Conservation (phyloP, 2,797 vertebrate genomes). For the Enteromius mattozi region DNA sequence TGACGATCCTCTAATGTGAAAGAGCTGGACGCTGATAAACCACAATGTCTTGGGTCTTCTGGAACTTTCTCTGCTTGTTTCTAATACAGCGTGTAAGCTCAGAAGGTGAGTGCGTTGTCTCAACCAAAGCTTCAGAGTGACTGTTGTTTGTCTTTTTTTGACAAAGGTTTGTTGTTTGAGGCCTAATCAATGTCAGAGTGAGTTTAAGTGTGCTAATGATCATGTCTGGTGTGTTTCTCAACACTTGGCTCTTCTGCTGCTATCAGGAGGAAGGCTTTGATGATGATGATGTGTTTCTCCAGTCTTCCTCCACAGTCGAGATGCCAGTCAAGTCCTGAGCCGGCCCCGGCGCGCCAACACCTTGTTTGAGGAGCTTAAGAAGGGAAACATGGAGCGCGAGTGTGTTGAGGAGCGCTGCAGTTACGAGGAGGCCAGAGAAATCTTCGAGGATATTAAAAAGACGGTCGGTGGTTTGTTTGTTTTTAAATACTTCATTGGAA, state of each 20-base stretch:
- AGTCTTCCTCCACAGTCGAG: conserved; percentile 84
- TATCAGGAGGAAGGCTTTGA: not conserved
- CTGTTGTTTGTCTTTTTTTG: not conserved
- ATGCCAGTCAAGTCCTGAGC: conserved; percentile 78
- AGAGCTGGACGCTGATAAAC: conserved; percentile 40
- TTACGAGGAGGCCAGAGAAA: conserved; percentile 90
- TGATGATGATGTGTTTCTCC: conserved; percentile 30
- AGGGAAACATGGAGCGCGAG: conserved; percentile 91
- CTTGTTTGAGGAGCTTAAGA: conserved; percentile 81
- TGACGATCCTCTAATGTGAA: conserved; percentile 49
- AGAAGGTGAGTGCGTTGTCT: conserved; percentile 57
- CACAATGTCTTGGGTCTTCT: conserved; percentile 59
- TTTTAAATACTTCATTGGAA: not conserved
- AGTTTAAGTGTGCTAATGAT: not conserved
- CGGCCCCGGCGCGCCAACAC: conserved; percentile 85
- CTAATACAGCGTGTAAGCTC: conserved; percentile 43
- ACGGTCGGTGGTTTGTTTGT: conserved; percentile 76
- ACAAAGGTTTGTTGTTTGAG: not conserved
- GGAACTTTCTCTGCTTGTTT: conserved; percentile 59
- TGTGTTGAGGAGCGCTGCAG: conserved; percentile 87
- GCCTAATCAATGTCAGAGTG: not conserved
- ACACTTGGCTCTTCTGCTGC: not conserved
- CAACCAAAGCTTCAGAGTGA: not conserved
- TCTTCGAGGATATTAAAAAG: conserved; percentile 83
- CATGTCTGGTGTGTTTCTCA: conserved; percentile 1